Base-by-base conservation (phyloP, 2,888 invertebrate genomes). In the Rotaria sp. region DNA sequence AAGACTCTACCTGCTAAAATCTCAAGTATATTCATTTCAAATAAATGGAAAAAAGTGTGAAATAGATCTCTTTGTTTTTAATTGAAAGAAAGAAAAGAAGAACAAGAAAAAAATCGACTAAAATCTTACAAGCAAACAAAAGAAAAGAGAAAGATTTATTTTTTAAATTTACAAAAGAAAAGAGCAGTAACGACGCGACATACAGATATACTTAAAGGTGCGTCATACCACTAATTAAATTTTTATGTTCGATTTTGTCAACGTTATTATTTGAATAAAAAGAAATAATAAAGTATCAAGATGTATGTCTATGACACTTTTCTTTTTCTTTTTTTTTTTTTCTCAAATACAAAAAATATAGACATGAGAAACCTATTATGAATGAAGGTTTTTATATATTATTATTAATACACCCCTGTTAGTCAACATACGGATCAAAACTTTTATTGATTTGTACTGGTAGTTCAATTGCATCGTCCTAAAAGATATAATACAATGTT, bases 361-460 rank as follows among this genome's bases (percentile, higher is more conserved):
- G 24, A 52, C 24, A 52, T 52, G 24, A 52, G 52, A 52, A 52
- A 52, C 52, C 52, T 24, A 24, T 52, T 21, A 21, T 24, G 8
- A 24, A 24, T 8, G 26, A 26, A 26, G 24, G 5, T 55, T 26
- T 55, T 24, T 55, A 24, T 55, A 4, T 26, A 4, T 26, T 5
- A 24, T 7, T 24, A 55, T 5, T 5, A 57, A 26, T n/a, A 26
- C n/a, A n/a, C 11, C 10, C 2, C 3, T 59, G 7, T 11, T 59
- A 4, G 3, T 38, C 4, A 80, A 80, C 80, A 13, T 80, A 80
- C 80, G 24, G 13, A 80, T 80, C 80, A 80, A 80, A 80, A 21
- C 10, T 80, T 80, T 80, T 80, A n/a, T 80, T 80, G n/a, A 45
- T 21, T 80, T 80, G 80, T 2, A 80, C 80, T 15, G 80, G 80